Evolutionary conservation across 2,113 vertebrate species (phyloP), one percentile per base, ranked within the genome.

Genomic region (Progne subis): DNA sequence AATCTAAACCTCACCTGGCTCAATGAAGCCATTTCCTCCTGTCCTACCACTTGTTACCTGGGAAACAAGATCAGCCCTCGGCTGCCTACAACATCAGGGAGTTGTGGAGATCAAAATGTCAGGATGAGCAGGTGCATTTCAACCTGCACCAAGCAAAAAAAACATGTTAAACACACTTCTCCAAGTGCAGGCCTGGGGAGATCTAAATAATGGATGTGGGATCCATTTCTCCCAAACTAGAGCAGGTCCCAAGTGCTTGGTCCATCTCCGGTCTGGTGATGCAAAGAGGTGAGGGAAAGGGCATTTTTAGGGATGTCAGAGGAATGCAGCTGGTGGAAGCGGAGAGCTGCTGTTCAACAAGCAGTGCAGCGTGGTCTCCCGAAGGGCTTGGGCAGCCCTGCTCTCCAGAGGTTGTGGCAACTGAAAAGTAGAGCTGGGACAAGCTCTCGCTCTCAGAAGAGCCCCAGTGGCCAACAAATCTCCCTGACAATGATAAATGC

Each of bases 381-480:
- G 47, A 16, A 81, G 89, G 81, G 79, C 65, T 94, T 39, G 31
- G 86, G 89, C 65, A 94, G 61, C 55, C 55, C 88, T 56, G 86
- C 65, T 85, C 59, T 92, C 90, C 89, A 65, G 81, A 81, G 92
- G 81, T 47, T 55, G 34, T 76, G 85, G 93, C 77, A 98, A 98
- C 91, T 97, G 96, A 98, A 98, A 98, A 98, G 96, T 31, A 75
- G 85, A 87, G 67, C 83, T 76, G 93, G 76, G 94, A 93, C 84
- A 95, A 89, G 81, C 82, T 96, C 43, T 80, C 50, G 34, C 91
- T 95, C 93, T 65, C 56, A 26, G 43, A 96, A 88, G 80, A 94
- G 84, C 80, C 92, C 17, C 49, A 28, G 86, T 91, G 95, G 93
- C 90, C 96, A 92, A 96, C 88, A 98, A 98, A 94, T 96, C 69